Base-by-base conservation (phyloP, 2,888 invertebrate species). In the Chymomyza caudatula region DNA sequence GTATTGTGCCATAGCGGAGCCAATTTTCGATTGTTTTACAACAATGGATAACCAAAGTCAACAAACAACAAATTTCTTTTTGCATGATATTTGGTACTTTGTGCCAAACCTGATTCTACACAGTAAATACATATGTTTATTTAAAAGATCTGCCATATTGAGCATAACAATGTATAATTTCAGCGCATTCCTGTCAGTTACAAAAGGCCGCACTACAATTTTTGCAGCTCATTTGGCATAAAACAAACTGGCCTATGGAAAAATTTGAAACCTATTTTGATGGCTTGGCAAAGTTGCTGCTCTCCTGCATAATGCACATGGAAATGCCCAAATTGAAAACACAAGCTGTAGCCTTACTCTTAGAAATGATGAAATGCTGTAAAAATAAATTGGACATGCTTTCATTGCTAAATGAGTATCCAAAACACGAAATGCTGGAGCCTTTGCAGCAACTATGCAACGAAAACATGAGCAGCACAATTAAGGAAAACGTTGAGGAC, bases 31-130 rank as follows among this genome's bases (percentile, higher is more conserved):
- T 13, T 71, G 85, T 0, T 69, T 75, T 0, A 64, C 47, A 8
- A 4, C 25, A 0, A 4, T 64, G 4, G 47, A 66, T 1, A 44
- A 3, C 22, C 17, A 8, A 17, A 43, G 2, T 3, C 61, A 2
- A 37, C 17, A 4, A 23, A 54, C 20, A 42, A 49, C 15, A 20
- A 54, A 70, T 5, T 88, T 80, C 53, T 89, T 88, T 70, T 68
- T 86, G 15, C 77, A 75, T 1, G 89, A 89, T 57, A 78, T 82
- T 44, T 77, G 88, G 56, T 86, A 77, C 52, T 89, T 86, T 63
- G 63, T 85, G 4, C 76, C 85, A 11, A 77, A 83, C 47, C 69
- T 76, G 49, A 15, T 73, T 8, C 11, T 66, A 55, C 62, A 73
- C 47, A 68, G 76, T 74, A 5, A 77, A 79, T 66, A 20, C 5